Base-by-base conservation (phyloP, 2,888 invertebrate genomes). In the Macrosiphum euphorbiae region DNA sequence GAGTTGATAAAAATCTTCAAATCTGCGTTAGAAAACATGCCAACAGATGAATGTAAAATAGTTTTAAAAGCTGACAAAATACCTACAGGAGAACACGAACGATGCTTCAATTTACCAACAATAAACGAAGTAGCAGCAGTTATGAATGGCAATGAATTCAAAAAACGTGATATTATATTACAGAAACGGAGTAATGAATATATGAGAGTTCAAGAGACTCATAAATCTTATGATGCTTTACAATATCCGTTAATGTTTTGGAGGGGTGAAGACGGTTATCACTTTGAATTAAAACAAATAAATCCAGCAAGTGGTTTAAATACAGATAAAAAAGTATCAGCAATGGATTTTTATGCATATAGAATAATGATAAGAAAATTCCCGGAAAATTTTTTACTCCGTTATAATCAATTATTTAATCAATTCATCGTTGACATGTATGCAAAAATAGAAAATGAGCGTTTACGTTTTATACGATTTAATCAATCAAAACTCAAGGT, bases 381-480 rank as follows among this genome's bases (percentile, higher is more conserved):
- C 55, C 55, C 20, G 55, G 55, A 55, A 55, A 55, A 55, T 55
- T 20, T 20, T 55, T 55, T 55, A 16, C 55, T 55, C 55, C 55
- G 20, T 20, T 55, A 20, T 55, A 55, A 55, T 55, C 55, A 55
- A 55, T 20, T 55, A 8, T 95, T 95, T 58, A 95, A 95, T 92
- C 96, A 96, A 94, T 96, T 95, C 90, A 90, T 95, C 16, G 95
- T 96, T 52, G 96, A 96, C 94, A 95, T 95, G 95, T 96, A 95
- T 95, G 95, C 95, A 0, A 95, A 95, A 95, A 95, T 96, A 44
- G 96, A 96, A 94, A 95, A 95, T n/a, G 95, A 95, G 90, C 94
- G 95, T 11, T 94, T 96, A 44, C 86, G 94, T 7, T 96, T 92
- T 92, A 95, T 95, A 28, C 94, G 95, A 7, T 94, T 95, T 26